Evolutionary conservation across 1,140 invertebrate species (phyloP), one percentile per base, ranked within the genome.

Genomic region (Berghia stephanieae): DNA sequence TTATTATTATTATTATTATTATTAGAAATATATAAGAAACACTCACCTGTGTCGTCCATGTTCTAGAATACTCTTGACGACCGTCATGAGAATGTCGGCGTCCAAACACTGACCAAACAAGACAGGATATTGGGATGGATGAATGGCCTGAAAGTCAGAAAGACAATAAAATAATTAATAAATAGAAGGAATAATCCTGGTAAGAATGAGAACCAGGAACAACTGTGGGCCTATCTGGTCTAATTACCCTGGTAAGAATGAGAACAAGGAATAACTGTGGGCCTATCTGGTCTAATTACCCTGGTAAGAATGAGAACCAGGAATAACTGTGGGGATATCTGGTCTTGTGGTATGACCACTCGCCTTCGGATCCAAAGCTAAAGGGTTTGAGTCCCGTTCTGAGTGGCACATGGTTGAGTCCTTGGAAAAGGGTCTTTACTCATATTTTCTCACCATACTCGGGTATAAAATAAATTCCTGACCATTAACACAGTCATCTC

Each of bases 51-150:
- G 78, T 69, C 79, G 86, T n/a, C n/a, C n/a, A 55, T 70, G 80
- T 16, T 77, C 71, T 77, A 83, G 75, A 36, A 89, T 81, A 70
- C 84, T 79, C 8, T 68, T 78, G 24, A 89, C 49, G 66, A 90
- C 83, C 21, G 83, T 86, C 3, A 83, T 78, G n/a, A 90, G 79
- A 27, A 89, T 81, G 67, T 87, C 84, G 57, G 84, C 80, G 79
- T 90, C 89, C 34, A 90, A 78, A 66, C 81, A 83, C 71, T 89
- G 78, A 55, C 86, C 85, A 83, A 90, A 88, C 38, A 90, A 57
- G 21, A 83, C 82, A 0, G 78, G 71, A 68, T 84, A 88, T n/a
- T 80, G 68, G 16, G 52, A 34, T 16, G 84, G 83, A 60, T 79
- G 60, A 42, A 88, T 86, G 67, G 76, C 80, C 86, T 88, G 80